Evolutionary conservation across 1,140 invertebrate species (phyloP).

Genomic region (Drosophila punjabiensis): DNA sequence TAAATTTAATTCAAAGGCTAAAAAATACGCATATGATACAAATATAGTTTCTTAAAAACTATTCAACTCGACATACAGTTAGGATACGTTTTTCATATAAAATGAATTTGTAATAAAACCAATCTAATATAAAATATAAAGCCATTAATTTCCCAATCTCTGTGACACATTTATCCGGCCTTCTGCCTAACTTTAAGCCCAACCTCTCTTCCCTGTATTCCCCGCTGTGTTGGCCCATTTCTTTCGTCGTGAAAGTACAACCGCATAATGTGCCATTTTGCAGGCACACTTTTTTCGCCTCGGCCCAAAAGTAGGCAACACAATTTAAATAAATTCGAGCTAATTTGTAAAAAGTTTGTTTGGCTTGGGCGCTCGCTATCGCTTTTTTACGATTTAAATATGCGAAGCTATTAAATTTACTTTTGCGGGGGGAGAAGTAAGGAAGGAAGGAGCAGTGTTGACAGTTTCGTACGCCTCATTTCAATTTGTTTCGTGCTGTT

Average conservation of each 20-base stretch:
- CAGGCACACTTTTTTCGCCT: conserved; percentile 28
- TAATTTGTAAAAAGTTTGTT: conserved; percentile 79
- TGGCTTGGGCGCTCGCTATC: conserved; percentile 32
- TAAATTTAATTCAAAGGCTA: no score
- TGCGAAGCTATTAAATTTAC: conserved; percentile 71
- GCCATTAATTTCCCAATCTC: background rate
- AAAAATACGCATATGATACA: no score
- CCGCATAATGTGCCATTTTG: conserved; percentile 46
- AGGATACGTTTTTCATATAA: background rate
- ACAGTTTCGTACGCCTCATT: conserved; percentile 66
- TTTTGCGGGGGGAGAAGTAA: background rate
- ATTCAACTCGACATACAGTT: background rate
- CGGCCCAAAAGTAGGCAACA: conserved; percentile 53
- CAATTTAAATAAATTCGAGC: conserved; percentile 77
- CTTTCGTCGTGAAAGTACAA: background rate
- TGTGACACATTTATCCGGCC: background rate
- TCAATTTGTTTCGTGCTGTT: conserved; percentile 72
- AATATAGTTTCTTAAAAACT: background rate
- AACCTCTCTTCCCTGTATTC: background rate
- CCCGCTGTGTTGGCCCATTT: background rate
- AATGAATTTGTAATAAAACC: accelerated
- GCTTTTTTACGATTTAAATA: conserved; percentile 73
- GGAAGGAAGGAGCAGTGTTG: conserved; percentile 30
- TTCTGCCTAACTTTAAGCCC: background rate
- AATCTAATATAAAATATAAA: background rate